Percentiles rank a stretch among this genome's conserved stretches.
Evolutionary conservation across 1,140 invertebrate species (phyloP).

Genomic region (Pemphigus obesinymphae): DNA sequence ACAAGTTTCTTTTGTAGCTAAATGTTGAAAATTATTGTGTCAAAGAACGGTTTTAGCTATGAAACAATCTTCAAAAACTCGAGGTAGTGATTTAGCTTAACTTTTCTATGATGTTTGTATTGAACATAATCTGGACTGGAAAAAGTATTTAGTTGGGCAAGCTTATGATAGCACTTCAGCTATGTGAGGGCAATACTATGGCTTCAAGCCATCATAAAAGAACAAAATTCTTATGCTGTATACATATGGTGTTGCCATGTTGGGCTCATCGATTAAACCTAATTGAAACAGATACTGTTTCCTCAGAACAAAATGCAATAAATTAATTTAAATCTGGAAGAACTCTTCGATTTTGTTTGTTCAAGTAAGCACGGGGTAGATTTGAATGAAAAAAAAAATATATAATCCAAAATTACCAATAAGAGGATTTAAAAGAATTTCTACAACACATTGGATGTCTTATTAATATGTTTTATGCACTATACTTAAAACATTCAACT

Average conservation of each 20-base stretch:
- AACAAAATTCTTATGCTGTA: neutral
- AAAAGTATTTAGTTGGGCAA: neutral
- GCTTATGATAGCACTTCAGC: neutral
- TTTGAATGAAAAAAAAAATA: slow-evolving; percentile 7
- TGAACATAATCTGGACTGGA: neutral
- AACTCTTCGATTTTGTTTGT: neutral
- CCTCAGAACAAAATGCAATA: neutral
- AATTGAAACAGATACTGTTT: neutral
- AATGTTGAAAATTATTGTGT: neutral
- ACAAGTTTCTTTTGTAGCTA: neutral
- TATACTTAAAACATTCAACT: neutral
- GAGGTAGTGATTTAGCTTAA: neutral
- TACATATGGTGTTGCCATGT: neutral
- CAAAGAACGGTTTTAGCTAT: neutral
- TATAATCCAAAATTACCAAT: neutral
- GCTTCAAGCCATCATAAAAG: neutral
- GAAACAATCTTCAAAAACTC: neutral
- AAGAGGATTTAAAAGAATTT: neutral
- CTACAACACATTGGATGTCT: slow-evolving; percentile 19
- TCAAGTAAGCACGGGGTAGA: neutral
- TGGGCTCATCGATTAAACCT: neutral
- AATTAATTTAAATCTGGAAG: neutral
- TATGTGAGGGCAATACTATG: neutral
- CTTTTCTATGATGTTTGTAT: neutral
- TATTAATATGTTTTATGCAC: neutral